Percentiles rank a stretch among this genome's conserved stretches.
phyloP scores from a whole-genome alignment of 2,888 invertebrate species.

The Lasioglossum lativentre region DNA sequence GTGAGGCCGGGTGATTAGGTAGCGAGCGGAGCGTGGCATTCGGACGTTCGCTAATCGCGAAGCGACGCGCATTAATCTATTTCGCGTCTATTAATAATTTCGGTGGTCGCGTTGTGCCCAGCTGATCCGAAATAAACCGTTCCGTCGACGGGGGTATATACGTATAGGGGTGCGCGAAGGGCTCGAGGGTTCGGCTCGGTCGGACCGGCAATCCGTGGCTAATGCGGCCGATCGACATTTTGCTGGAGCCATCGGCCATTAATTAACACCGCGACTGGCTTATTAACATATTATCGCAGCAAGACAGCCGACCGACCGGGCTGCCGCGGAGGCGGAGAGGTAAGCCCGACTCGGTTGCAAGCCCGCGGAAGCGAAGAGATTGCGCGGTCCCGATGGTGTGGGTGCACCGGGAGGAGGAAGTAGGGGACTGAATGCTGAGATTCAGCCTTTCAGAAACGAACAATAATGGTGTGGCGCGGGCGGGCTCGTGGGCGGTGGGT shows the following conservation, averaged over 20 bases:
- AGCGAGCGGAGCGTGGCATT: neutral
- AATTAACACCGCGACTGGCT: slow-evolving; percentile 78
- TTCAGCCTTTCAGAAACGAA: slow-evolving; percentile 68
- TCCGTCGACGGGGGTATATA: neutral
- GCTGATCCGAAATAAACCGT: slow-evolving; percentile 24
- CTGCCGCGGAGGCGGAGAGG: neutral
- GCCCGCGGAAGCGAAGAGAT: slow-evolving; percentile 55
- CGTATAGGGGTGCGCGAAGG: neutral
- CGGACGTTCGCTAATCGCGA: slow-evolving; percentile 27
- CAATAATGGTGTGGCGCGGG: slow-evolving; percentile 61
- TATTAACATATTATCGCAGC: slow-evolving; percentile 81
- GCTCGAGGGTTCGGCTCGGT: neutral
- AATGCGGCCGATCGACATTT: slow-evolving; percentile 70
- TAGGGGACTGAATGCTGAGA: slow-evolving; percentile 58
- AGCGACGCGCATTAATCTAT: slow-evolving; percentile 33
- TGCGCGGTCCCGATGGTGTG: slow-evolving; percentile 36
- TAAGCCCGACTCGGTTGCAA: slow-evolving; percentile 41
- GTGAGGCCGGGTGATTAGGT: slow-evolving; percentile 16
- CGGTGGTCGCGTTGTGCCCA: neutral
- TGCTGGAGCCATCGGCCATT: slow-evolving; percentile 68
- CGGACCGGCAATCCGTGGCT: slow-evolving; percentile 52
- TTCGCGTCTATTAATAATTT: slow-evolving; percentile 45
- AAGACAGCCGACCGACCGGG: slow-evolving; percentile 69
- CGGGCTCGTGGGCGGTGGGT: slow-evolving; percentile 11
- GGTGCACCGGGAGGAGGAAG: slow-evolving; percentile 44